A percentile compares a stretch with the other conserved stretches of the same genome.
phyloP scores from a whole-genome alignment of 2,113 vertebrate genomes.

The Dryoscopus gambensis region DNA sequence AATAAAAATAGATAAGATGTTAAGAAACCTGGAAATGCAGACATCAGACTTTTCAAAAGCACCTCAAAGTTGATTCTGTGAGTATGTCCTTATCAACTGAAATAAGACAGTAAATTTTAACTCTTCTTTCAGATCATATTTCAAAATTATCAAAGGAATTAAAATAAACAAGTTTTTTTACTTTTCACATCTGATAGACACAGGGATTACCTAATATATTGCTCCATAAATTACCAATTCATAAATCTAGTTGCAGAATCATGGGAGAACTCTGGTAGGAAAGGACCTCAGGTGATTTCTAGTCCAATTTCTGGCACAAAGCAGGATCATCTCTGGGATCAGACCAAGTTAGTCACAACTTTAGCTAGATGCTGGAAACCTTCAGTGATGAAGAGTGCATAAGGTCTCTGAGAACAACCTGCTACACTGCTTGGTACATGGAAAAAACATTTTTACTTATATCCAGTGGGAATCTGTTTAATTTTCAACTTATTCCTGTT shows the following conservation, averaged over 20 bases:
- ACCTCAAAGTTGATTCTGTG: neutral
- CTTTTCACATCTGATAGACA: neutral
- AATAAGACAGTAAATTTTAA: neutral
- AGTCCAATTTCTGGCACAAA: neutral
- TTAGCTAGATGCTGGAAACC: neutral
- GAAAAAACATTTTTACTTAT: neutral
- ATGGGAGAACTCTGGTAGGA: neutral
- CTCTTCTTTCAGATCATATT: neutral
- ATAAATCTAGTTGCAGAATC: neutral
- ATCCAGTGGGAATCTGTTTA: neutral
- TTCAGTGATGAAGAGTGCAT: neutral
- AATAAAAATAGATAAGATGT: neutral
- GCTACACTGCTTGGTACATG: accelerated
- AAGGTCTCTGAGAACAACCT: neutral
- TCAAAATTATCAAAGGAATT: neutral
- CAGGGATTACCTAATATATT: neutral
- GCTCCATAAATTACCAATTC: neutral
- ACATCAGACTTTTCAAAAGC: neutral
- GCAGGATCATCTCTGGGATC: neutral
- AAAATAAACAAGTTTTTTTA: neutral
- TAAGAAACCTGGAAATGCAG: neutral
- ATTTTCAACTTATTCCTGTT: neutral
- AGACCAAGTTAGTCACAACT: neutral
- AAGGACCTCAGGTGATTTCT: neutral
- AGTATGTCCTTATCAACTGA: neutral